Evolutionary conservation across 2,888 invertebrate species (phyloP).

Genomic region (Anodontia alba): DNA sequence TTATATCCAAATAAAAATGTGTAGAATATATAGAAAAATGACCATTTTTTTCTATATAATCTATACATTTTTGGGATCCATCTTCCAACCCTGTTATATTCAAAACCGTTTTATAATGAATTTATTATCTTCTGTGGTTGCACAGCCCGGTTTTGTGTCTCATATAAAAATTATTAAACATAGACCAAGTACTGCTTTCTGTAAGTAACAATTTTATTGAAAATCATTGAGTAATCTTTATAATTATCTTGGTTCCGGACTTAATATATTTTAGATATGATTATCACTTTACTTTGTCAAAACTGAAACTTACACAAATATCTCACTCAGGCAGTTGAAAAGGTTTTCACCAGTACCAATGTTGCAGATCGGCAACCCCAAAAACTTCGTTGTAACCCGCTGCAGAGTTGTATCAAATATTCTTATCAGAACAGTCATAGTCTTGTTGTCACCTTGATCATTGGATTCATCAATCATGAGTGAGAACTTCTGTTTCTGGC

Average conservation of each 20-base stretch:
- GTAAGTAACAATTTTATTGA: neutral
- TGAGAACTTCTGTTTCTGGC: constrained; percentile 29
- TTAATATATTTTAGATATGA: too few species aligned
- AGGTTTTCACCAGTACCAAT: constrained; percentile 33
- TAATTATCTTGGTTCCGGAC: neutral
- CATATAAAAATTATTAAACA: neutral
- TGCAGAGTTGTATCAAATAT: constrained; percentile 15
- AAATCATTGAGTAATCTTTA: neutral
- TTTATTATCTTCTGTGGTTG: neutral
- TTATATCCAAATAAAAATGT: too few species aligned
- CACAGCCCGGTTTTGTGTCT: neutral
- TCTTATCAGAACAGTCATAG: constrained; percentile 43
- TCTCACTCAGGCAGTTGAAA: constrained; percentile 36
- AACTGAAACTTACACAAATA: constrained; percentile 42
- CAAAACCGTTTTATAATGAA: neutral
- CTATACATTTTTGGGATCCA: too few species aligned
- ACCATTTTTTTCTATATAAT: too few species aligned
- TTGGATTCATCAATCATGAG: constrained; percentile 47
- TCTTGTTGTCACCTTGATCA: constrained; percentile 43
- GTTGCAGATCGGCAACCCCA: constrained; percentile 47
- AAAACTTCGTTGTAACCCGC: constrained; percentile 30
- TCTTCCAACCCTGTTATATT: neutral
- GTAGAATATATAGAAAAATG: too few species aligned
- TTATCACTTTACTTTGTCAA: too few species aligned
- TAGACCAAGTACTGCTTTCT: neutral